Conservation (phyloP, 2,888 invertebrate species). For the Luffia ferchaultella region DNA sequence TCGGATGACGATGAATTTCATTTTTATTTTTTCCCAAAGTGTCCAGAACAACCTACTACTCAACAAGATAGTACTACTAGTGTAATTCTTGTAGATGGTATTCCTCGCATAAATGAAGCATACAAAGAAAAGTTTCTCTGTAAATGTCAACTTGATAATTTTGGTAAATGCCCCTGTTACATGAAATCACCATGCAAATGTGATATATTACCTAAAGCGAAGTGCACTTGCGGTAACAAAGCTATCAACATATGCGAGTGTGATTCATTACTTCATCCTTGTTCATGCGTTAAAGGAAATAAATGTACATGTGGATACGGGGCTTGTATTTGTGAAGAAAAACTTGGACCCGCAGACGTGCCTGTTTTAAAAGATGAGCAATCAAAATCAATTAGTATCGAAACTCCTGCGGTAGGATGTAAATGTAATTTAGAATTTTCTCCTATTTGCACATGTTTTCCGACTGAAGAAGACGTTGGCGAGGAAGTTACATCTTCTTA, state of each 20-base stretch:
- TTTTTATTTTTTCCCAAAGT: constrained; percentile 45
- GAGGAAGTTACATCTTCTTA: too few species aligned
- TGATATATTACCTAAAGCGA: constrained; percentile 27
- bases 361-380: constrained; percentile 26
- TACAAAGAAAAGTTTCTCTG: constrained; percentile 24
- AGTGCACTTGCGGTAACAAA: constrained; percentile 35
- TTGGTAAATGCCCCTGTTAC: constrained; percentile 37
- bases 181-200: constrained; percentile 40
- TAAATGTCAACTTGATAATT: constrained; percentile 27
- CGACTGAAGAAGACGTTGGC: neutral
- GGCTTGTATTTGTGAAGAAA: constrained; percentile 32
- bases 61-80: constrained; percentile 34
- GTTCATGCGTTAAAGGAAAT: constrained; percentile 37
- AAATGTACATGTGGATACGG: constrained; percentile 30
- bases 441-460: neutral
- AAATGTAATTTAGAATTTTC: constrained; percentile 21
- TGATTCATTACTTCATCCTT: constrained; percentile 30
- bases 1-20: constrained; percentile 43
- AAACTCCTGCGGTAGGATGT: constrained; percentile 27
- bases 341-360: constrained; percentile 23
- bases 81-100: constrained; percentile 36
- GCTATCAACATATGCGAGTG: constrained; percentile 37
- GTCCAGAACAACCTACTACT: constrained; percentile 8
- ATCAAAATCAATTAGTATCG: constrained; percentile 32
- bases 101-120: constrained; percentile 38